A percentile compares a stretch with the other conserved stretches of the same genome.
Evolutionary conservation across 1,140 invertebrate genomes (phyloP).

Genomic region (Cyrtorhinus lividipennis): DNA sequence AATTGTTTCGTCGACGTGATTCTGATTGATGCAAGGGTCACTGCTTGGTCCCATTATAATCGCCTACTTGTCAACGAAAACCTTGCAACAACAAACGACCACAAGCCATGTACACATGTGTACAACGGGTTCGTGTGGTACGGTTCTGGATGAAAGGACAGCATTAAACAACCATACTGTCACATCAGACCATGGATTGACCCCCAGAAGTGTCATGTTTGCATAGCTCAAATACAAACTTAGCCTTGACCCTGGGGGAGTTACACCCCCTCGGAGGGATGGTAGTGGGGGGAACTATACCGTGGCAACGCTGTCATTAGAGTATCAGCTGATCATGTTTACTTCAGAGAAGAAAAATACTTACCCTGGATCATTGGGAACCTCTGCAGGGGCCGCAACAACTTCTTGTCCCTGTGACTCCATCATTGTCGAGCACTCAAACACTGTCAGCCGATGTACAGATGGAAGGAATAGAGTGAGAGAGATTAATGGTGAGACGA

Average conservation of each 20-base stretch:
- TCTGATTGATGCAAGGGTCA: no score
- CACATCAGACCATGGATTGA: no score
- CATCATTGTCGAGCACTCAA: conserved; percentile 19
- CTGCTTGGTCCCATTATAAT: no score
- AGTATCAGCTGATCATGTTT: neutral
- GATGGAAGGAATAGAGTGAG: conserved; percentile 1
- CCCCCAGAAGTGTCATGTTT: no score
- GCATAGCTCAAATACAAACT: neutral
- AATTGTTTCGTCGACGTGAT: no score
- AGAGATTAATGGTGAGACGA: neutral
- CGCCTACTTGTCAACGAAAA: no score
- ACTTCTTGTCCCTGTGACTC: conserved; percentile 23
- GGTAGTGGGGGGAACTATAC: neutral
- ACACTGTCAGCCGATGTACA: conserved; percentile 3
- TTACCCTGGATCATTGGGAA: conserved; percentile 24
- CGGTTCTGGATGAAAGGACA: no score
- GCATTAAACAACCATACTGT: no score
- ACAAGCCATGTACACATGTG: no score
- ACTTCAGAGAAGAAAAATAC: neutral
- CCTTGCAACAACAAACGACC: no score
- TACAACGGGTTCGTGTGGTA: no score
- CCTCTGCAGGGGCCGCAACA: conserved; percentile 21
- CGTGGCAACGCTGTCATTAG: neutral
- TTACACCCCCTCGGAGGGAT: neutral
- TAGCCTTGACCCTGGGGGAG: conserved; percentile 2